phyloP scores from a whole-genome alignment of 2,888 invertebrate species.

The Neria commutata region DNA sequence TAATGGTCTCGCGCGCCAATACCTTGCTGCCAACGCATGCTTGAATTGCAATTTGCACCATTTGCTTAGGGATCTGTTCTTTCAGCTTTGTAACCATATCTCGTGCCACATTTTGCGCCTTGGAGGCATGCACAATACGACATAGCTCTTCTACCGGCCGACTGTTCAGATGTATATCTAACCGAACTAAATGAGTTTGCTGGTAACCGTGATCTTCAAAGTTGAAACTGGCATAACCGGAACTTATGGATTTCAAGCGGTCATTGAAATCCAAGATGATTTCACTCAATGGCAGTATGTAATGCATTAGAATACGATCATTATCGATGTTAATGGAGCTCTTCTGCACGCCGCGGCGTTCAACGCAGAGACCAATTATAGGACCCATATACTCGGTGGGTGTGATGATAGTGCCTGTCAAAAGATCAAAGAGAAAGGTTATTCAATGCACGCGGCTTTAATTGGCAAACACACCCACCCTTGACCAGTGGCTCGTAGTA shows the following conservation, averaged over 20 bases:
- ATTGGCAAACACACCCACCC: slow-evolving; percentile 63
- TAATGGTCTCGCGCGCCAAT: slow-evolving; percentile 83
- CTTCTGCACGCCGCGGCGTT: slow-evolving; percentile 70
- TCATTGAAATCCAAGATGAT: slow-evolving; percentile 96
- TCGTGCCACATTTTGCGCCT: slow-evolving; percentile 70
- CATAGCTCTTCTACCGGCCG: slow-evolving; percentile 82
- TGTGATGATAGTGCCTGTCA: slow-evolving; percentile 85
- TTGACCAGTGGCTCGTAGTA: slow-evolving; percentile 86
- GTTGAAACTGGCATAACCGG: slow-evolving; percentile 95
- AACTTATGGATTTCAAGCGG: slow-evolving; percentile 82
- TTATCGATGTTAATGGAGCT: slow-evolving; percentile 82
- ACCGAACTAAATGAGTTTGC: slow-evolving; percentile 77
- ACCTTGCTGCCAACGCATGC: slow-evolving; percentile 80
- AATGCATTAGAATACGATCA: slow-evolving; percentile 79
- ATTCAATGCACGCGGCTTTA: not conserved
- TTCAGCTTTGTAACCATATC: slow-evolving; percentile 76
- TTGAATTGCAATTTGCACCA: slow-evolving; percentile 87
- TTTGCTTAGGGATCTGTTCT: slow-evolving; percentile 87
- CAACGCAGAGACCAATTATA: slow-evolving; percentile 75
- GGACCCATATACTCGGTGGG: slow-evolving; percentile 77
- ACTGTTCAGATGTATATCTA: slow-evolving; percentile 77
- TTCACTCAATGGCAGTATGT: slow-evolving; percentile 87
- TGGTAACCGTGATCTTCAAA: slow-evolving; percentile 89
- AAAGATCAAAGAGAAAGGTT: not conserved
- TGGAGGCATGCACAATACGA: slow-evolving; percentile 77